These are phyloP conservation scores for Lapara coniferarum DNA, from an alignment of 2,888 invertebrate genomes.

Conservation along the genomic window DNA sequence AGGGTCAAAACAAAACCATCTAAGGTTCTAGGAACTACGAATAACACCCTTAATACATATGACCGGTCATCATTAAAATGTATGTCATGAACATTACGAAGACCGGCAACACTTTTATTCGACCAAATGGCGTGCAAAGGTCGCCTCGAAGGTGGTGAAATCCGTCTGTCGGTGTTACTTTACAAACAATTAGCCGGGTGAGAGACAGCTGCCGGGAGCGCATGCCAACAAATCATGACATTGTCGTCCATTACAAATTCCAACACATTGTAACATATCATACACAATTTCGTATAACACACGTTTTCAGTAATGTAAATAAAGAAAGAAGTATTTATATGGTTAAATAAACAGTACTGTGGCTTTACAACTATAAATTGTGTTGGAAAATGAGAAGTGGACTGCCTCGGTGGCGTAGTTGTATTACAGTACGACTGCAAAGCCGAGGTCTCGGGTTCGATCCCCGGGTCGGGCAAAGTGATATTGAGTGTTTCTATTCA, in stretches of 20 bases:
- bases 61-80: slow-evolving; percentile 1
- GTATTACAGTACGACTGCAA: too few species aligned
- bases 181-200: slow-evolving; percentile 68
- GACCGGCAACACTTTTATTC: slow-evolving; percentile 42
- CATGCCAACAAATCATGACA: slow-evolving; percentile 20
- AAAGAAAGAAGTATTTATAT: background rate
- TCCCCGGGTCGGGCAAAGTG: too few species aligned
- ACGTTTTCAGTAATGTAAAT: background rate
- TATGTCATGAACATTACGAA: slow-evolving; percentile 55
- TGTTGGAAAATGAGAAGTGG: too few species aligned
- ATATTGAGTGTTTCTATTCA: too few species aligned
- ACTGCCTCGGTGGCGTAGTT: too few species aligned
- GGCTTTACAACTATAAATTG: too few species aligned
- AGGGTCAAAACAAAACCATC: too few species aligned
- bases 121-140: slow-evolving; percentile 57
- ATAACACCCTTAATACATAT: too few species aligned
- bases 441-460: too few species aligned
- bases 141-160: slow-evolving; percentile 49
- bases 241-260: slow-evolving; percentile 23
- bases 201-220: slow-evolving; percentile 61
- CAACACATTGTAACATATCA: slow-evolving; percentile 27
- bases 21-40: too few species aligned
- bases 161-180: slow-evolving; percentile 62
- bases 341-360: background rate
- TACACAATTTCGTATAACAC: background rate